Evolutionary conservation across 2,113 vertebrate genomes (phyloP).

Genomic region (Myotis brandtii): DNA sequence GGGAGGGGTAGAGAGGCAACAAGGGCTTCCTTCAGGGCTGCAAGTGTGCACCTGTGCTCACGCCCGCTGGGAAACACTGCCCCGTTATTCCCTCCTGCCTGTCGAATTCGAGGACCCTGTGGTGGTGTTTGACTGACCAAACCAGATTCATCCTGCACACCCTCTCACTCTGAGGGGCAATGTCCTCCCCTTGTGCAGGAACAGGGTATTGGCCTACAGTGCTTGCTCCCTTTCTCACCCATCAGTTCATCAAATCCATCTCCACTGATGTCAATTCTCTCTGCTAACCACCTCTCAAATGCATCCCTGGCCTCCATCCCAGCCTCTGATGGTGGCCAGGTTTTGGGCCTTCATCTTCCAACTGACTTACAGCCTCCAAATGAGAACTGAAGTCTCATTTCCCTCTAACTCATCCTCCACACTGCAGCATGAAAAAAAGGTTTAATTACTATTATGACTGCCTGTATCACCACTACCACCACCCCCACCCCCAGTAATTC

Average conservation of each 20-base stretch:
- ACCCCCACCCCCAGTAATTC: neutral
- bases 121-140: neutral
- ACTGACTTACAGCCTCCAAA: neutral
- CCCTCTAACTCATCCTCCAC: neutral
- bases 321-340: too few relatives aligned
- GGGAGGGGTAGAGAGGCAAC: neutral
- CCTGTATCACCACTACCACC: neutral
- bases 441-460: neutral
- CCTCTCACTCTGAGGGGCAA: neutral
- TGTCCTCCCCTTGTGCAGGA: neutral
- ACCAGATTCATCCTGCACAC: too few relatives aligned
- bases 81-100: neutral
- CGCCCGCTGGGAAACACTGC: neutral
- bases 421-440: neutral
- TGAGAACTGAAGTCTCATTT: neutral
- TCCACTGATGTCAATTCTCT: neutral
- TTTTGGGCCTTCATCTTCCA: neutral
- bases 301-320: rapidly evolving
- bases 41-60: neutral
- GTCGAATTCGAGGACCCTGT: neutral
- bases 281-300: neutral
- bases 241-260: neutral
- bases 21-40: neutral
- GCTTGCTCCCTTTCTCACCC: neutral
- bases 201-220: neutral